Conservation (phyloP, 2,888 invertebrate species). For the Drosophila birchii region DNA sequence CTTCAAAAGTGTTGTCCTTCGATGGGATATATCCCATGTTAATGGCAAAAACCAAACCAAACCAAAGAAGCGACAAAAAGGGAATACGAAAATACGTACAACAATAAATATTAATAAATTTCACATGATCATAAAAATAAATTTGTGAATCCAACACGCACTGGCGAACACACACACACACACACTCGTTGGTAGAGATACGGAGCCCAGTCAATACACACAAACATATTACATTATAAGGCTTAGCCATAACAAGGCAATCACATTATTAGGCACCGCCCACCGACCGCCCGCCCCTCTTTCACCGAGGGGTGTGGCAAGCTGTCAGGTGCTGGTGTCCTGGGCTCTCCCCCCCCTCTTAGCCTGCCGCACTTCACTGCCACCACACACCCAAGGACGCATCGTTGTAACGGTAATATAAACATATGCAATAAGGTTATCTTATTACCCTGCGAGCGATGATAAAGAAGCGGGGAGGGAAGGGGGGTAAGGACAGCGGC, state of each 20-base stretch:
- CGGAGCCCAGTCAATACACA: constrained; percentile 32
- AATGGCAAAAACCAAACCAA: constrained; percentile 18
- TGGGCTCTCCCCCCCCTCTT: no score
- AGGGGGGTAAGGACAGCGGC: neutral
- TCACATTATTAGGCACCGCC: constrained; percentile 75
- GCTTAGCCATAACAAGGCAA: constrained; percentile 80
- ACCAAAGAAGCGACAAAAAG: constrained; percentile 12
- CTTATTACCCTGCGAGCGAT: constrained; percentile 65
- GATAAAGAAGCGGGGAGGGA: constrained; percentile 25
- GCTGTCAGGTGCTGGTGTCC: constrained; percentile 34
- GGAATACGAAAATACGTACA: constrained; percentile 57
- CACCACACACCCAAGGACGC: constrained; percentile 12
- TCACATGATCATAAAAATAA: constrained; percentile 80
- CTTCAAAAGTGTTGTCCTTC: neutral
- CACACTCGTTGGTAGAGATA: constrained; percentile 8
- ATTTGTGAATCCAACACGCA: constrained; percentile 77
- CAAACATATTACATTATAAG: constrained; percentile 77
- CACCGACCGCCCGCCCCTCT: neutral
- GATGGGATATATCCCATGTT: constrained; percentile 16
- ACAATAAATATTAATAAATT: constrained; percentile 80
- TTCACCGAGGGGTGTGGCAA: neutral
- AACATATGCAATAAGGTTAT: constrained; percentile 79
- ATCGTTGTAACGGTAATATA: constrained; percentile 68
- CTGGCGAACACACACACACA: constrained; percentile 38
- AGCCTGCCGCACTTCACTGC: neutral